A percentile compares a stretch with the other conserved stretches of the same genome.
These are phyloP conservation scores for Furnarius figulus DNA, from an alignment of 2,113 vertebrate species.

Conservation along the genomic window DNA sequence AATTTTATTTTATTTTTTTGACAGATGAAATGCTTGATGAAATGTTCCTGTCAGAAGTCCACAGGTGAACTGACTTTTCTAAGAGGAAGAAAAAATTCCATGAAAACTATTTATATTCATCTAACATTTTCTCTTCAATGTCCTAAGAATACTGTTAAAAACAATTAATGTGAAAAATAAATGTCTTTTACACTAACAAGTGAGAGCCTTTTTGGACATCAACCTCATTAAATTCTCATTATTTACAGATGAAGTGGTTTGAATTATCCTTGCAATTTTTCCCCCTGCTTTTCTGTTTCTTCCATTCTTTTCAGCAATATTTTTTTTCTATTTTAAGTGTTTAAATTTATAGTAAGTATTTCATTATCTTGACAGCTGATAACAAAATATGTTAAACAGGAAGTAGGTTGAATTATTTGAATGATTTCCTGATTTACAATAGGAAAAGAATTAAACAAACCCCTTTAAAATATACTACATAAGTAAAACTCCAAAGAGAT, in stretches of 20 bases:
- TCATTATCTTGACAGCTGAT: slow-evolving; percentile 69
- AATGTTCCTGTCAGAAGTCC: neutral
- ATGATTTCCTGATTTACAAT: slow-evolving; percentile 23
- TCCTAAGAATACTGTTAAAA: neutral
- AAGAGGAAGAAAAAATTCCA: neutral
- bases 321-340: slow-evolving; percentile 69
- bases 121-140: neutral
- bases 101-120: neutral
- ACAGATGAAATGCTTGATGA: neutral
- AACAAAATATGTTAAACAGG: slow-evolving; percentile 14
- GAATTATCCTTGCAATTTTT: slow-evolving; percentile 41
- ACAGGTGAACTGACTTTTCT: neutral
- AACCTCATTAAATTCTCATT: slow-evolving; percentile 70
- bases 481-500: slow-evolving; percentile 39
- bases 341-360: slow-evolving; percentile 61
- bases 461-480: slow-evolving; percentile 16
- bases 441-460: slow-evolving; percentile 43
- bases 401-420: slow-evolving; percentile 25
- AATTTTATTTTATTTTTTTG: neutral
- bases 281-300: slow-evolving; percentile 46
- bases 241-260: slow-evolving; percentile 69
- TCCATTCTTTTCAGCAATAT: slow-evolving; percentile 42
- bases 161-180: slow-evolving; percentile 57
- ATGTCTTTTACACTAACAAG: slow-evolving; percentile 27
- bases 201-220: slow-evolving; percentile 35